These are phyloP conservation scores for Tetranychus truncatus DNA, from an alignment of 2,888 invertebrate species.

Conservation along the genomic window DNA sequence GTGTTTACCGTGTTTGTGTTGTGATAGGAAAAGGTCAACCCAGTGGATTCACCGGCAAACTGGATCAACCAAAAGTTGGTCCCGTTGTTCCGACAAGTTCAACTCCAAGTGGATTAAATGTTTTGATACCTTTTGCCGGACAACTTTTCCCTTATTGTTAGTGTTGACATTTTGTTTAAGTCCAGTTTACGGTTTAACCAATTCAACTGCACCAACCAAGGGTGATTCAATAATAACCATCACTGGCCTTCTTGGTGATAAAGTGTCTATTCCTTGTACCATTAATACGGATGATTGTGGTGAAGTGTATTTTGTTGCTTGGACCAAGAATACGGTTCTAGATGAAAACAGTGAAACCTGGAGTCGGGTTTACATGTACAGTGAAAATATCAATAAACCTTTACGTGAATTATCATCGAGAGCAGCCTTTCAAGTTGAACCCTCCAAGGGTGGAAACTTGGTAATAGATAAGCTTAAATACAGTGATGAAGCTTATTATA, in stretches of 20 bases:
- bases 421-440: slow-evolving; percentile 15
- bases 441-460: slow-evolving; percentile 12
- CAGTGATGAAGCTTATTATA: slow-evolving; percentile 20
- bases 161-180: background rate
- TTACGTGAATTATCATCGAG: slow-evolving; percentile 24
- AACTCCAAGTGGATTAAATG: too few relatives aligned
- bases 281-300: slow-evolving; percentile 52
- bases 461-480: slow-evolving; percentile 16
- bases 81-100: too few relatives aligned
- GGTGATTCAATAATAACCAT: background rate
- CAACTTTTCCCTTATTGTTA: background rate
- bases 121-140: too few relatives aligned
- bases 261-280: slow-evolving; percentile 44
- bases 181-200: background rate
- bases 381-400: slow-evolving; percentile 26
- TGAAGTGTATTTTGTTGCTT: slow-evolving; percentile 61
- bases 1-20: too few relatives aligned
- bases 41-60: too few relatives aligned
- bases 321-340: slow-evolving; percentile 34
- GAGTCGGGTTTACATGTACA: slow-evolving; percentile 27
- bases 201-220: too few relatives aligned
- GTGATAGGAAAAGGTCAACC: too few relatives aligned
- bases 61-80: too few relatives aligned
- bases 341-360: slow-evolving; percentile 21
- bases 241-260: slow-evolving; percentile 16